These are phyloP conservation scores for Acanthosepion pharaonis DNA, from an alignment of 2,888 invertebrate species.

Conservation along the genomic window DNA sequence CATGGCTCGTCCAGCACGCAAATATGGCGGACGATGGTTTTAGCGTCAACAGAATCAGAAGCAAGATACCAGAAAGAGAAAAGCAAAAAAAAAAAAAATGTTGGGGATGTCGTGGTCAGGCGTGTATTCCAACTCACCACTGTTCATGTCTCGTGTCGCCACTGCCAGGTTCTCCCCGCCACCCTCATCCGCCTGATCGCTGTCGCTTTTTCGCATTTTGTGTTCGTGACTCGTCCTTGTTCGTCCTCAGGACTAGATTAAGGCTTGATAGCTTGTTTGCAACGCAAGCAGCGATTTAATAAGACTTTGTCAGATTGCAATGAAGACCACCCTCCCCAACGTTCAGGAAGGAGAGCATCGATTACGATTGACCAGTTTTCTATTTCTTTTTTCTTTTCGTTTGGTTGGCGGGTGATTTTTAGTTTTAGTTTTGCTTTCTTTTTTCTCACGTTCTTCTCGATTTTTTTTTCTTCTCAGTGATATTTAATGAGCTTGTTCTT, in stretches of 20 bases:
- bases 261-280: background rate
- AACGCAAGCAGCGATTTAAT: slow-evolving; percentile 33
- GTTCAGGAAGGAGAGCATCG: background rate
- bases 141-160: background rate
- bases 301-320: background rate
- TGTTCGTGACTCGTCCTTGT: background rate
- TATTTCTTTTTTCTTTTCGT: background rate
- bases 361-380: background rate
- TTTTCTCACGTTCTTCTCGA: no score
- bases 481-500: no score
- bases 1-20: background rate
- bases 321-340: background rate
- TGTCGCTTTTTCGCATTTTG: background rate
- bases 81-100: background rate
- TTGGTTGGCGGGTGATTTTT: no score
- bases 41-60: background rate
- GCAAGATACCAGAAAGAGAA: background rate
- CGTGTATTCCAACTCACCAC: background rate
- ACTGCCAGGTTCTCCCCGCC: background rate
- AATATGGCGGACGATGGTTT: background rate
- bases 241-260: background rate
- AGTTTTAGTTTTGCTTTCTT: no score
- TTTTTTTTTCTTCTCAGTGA: no score
- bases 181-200: background rate
- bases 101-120: background rate